Evolutionary conservation across 92 coral and sea anemone genomes (phyloP), one percentile per base, ranked within the genome.

Genomic region (Palythoa caribaeorum): DNA sequence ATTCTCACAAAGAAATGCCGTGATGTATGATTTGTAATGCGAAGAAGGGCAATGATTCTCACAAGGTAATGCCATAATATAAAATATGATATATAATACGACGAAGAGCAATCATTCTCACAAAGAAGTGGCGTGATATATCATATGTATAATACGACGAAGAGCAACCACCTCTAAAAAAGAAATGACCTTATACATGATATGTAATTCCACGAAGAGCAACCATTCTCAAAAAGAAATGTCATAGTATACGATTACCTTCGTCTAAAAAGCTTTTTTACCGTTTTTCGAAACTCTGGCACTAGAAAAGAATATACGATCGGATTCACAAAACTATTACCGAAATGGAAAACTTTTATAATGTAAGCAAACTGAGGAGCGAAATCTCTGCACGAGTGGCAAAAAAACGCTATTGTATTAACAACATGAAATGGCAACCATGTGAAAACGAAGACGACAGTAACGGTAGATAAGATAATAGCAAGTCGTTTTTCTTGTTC

Each of bases 401-500:
- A 95, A 91, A 94, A 94, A 81, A 94, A 94, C 15, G 88, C 13
- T 2, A 94, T 92, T 15, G 93, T 89, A 81, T 94, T 94, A 9
- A 94, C 85, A 21, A 94, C 73, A 7, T 94, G 97, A 62, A 94
- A 94, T 3, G 97, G 97, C 75, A 94, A 63, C 97, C 97, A 94
- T 9, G 97, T 92, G 38, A 94, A 87, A 68, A 92, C 91, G 20
- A 94, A 94, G 8, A 92, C 91, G 0, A 90, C 90, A 3, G 97
- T 94, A 6, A 94, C 95, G 5, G 94, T 92, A 10, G 90, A 92
- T 21, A 94, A 65, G 87, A 87, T 94, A 12, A 94, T 85, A 20
- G 97, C 97, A 20, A 94, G 94, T n/a, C 97, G 89, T 70, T 84
- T 89, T 85, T 95, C 98, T 1, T 95, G 94, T 3, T 95, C 98